A percentile compares a stretch with the other conserved stretches of the same genome.
Evolutionary conservation across 2,113 vertebrate species (phyloP).

Genomic region (Pomatostomus ruficeps): DNA sequence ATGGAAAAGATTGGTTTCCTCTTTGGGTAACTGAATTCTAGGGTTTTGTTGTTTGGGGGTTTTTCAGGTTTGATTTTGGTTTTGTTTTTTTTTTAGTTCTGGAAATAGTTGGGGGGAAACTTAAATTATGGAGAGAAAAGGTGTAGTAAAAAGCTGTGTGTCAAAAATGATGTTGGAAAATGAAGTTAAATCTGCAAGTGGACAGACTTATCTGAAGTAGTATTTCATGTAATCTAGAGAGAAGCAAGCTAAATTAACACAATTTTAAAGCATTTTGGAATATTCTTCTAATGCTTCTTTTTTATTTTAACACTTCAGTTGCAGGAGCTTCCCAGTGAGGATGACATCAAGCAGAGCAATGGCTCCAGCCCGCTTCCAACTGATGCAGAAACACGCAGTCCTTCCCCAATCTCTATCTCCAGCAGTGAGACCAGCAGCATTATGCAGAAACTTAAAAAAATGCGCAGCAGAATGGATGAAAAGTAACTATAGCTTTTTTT

Average conservation of each 20-base stretch:
- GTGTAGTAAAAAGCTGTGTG: neutral
- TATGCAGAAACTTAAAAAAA: constrained; percentile 98
- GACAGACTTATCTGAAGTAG: neutral
- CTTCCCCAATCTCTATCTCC: constrained; percentile 87
- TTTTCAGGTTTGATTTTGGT: too few relatives aligned
- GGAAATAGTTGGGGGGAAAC: neutral
- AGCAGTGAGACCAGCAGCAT: constrained; percentile 98
- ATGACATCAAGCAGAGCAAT: constrained; percentile 67
- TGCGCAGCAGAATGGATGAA: constrained; percentile 94
- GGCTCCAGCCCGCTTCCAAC: constrained; percentile 68
- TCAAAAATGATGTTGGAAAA: neutral
- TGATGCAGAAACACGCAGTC: constrained; percentile 82
- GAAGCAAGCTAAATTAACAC: neutral
- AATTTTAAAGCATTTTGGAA: neutral
- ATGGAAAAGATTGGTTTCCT: neutral
- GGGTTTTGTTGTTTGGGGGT: neutral
- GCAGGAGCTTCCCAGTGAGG: constrained; percentile 80
- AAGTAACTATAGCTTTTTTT: constrained; percentile 80
- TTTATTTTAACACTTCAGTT: neutral
- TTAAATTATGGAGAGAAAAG: neutral
- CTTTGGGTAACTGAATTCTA: neutral
- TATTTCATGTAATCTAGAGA: neutral
- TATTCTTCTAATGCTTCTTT: neutral
- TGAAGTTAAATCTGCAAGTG: neutral
- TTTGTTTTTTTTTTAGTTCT: neutral